Conservation (phyloP, 2,113 vertebrate species). For the Bubalus kerabau region DNA sequence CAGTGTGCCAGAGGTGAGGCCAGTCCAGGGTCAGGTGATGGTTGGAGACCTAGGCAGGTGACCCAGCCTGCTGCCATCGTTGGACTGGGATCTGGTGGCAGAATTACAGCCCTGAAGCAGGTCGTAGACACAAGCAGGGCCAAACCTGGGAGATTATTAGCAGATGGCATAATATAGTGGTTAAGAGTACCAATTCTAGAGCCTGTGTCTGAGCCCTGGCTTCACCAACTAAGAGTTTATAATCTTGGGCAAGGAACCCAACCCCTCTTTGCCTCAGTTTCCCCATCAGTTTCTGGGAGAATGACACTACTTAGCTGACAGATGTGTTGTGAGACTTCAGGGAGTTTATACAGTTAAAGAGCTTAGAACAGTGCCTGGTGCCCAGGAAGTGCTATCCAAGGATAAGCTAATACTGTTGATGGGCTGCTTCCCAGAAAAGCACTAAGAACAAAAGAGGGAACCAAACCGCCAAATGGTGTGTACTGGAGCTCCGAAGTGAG, state of each 20-base stretch:
- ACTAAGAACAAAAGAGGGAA: background rate
- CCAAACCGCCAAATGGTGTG: background rate
- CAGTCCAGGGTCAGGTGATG: background rate
- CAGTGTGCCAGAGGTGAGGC: background rate
- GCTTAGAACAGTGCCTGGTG: background rate
- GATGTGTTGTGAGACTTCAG: background rate
- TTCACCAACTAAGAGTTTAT: background rate
- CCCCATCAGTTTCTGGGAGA: background rate
- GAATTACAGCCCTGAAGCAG: background rate
- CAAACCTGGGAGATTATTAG: background rate
- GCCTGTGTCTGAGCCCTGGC: background rate
- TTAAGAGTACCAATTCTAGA: background rate
- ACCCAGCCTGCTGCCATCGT: background rate
- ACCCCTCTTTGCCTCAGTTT: background rate
- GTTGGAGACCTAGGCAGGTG: background rate
- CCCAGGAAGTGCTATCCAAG: background rate
- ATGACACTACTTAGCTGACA: background rate
- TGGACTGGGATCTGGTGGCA: background rate
- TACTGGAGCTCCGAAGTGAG: background rate
- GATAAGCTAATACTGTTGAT: background rate
- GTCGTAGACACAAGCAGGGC: background rate
- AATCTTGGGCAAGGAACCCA: background rate
- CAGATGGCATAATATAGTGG: background rate
- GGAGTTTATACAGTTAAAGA: background rate
- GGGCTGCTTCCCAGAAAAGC: background rate